Percentiles rank a stretch among this genome's conserved stretches.
Evolutionary conservation across 2,797 vertebrate species (phyloP).

Genomic region (Alfaro cultratus): DNA sequence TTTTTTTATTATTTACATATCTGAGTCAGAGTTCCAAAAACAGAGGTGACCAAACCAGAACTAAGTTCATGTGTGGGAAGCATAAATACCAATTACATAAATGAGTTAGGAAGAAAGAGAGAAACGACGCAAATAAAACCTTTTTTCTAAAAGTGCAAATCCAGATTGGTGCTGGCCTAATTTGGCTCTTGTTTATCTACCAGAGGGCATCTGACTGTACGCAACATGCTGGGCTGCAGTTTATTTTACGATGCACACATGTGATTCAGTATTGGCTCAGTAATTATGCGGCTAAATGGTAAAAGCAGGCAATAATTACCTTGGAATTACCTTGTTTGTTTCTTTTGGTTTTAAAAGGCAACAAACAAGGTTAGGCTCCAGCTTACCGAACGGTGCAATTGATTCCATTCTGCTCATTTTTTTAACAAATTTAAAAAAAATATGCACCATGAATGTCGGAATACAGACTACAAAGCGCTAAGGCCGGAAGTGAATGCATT

Average conservation of each 20-base stretch:
- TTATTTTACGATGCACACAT: conserved; percentile 74
- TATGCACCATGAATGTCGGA: background rate
- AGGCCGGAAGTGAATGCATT: background rate
- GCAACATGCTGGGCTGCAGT: conserved; percentile 50
- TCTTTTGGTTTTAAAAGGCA: conserved; percentile 68
- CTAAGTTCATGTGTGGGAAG: conserved; percentile 15
- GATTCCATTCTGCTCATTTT: conserved; percentile 42
- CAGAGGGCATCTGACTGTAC: conserved; percentile 54
- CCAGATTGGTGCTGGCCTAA: conserved; percentile 9
- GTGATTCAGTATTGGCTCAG: conserved; percentile 65
- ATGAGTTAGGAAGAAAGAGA: conserved; percentile 21
- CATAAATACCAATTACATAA: conserved; percentile 18
- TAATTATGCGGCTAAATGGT: conserved; percentile 72
- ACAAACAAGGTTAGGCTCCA: conserved; percentile 63
- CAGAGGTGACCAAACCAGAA: conserved; percentile 8
- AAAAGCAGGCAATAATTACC: conserved; percentile 68
- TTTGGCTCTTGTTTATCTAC: conserved; percentile 46
- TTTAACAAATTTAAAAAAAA: conserved; percentile 2
- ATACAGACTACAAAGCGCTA: background rate
- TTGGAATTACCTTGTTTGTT: conserved; percentile 77
- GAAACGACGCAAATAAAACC: background rate
- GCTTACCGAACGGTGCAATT: conserved; percentile 49
- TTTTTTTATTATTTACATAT: conserved; percentile 1
- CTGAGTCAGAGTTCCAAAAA: conserved; percentile 3
- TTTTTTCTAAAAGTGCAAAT: conserved; percentile 17